phyloP scores from a whole-genome alignment of 2,113 vertebrate genomes.

The Polypterus bichir region DNA sequence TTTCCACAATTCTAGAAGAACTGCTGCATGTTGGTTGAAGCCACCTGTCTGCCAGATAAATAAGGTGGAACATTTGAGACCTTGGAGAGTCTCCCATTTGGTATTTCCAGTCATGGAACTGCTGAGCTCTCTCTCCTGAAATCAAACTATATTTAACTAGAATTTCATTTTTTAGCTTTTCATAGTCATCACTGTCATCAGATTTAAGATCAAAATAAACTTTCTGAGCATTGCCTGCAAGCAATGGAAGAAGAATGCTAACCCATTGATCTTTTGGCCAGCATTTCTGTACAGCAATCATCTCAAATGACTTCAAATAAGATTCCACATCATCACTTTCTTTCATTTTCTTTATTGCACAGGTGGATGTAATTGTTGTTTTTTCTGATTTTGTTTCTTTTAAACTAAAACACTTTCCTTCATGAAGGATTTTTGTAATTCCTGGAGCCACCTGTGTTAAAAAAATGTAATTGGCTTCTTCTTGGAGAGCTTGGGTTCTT shows the following conservation, averaged over 20 bases:
- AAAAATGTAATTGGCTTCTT: too few species aligned
- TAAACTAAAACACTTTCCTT: too few species aligned
- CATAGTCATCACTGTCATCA: neutral
- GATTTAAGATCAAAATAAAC: neutral
- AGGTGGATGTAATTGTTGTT: too few species aligned
- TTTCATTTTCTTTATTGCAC: too few species aligned
- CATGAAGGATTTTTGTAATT: too few species aligned
- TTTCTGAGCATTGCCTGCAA: constrained; percentile 1
- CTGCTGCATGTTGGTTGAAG: constrained; percentile 3
- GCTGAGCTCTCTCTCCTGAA: neutral
- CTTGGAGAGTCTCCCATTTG: neutral
- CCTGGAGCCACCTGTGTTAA: too few species aligned
- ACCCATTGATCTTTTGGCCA: neutral
- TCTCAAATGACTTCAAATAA: too few species aligned
- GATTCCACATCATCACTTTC: too few species aligned
- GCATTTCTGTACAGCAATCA: too few species aligned
- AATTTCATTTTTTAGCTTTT: constrained; percentile 3
- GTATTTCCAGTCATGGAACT: neutral
- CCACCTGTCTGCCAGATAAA: constrained; percentile 3
- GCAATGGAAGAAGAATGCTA: neutral
- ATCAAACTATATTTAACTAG: neutral
- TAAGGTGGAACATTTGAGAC: constrained; percentile 5
- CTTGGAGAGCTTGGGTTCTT: too few species aligned
- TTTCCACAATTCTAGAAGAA: neutral
- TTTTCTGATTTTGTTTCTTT: too few species aligned